Evolutionary conservation across 2,797 vertebrate genomes (phyloP).

Genomic region (Diglossa cyanea): DNA sequence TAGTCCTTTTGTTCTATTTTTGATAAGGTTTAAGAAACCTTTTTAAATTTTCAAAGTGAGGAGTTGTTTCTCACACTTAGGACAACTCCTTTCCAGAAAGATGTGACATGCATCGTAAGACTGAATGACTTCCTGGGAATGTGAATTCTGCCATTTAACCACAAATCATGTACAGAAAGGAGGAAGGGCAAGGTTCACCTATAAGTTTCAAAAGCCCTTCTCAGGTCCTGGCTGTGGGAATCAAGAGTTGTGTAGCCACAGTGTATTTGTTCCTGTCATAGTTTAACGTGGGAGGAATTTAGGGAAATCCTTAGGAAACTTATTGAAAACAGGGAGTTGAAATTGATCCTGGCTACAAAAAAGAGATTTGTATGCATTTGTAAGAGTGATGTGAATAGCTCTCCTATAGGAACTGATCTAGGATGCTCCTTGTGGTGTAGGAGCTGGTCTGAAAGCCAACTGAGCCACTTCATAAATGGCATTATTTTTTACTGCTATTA

Average conservation of each 20-base stretch:
- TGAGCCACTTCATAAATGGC: neutral
- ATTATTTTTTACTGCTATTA: neutral
- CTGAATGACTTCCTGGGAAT: neutral
- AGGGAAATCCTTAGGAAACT: neutral
- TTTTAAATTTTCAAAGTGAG: neutral
- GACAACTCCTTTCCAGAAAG: neutral
- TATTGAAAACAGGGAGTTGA: neutral
- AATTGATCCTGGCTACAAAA: neutral
- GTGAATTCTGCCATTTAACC: neutral
- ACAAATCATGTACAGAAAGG: neutral
- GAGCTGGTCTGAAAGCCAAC: neutral
- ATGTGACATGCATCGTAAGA: neutral
- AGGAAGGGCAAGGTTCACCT: neutral
- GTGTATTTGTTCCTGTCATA: neutral
- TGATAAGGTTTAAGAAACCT: neutral
- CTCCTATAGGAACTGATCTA: neutral
- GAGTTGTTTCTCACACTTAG: neutral
- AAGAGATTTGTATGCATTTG: neutral
- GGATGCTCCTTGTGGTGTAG: neutral
- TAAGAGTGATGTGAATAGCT: neutral
- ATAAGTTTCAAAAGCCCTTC: neutral
- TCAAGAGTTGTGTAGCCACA: neutral
- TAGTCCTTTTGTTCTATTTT: neutral
- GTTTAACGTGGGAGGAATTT: neutral
- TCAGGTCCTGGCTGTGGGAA: neutral